Conservation (phyloP, 2,113 vertebrate species). For the Phoxinus phoxinus region DNA sequence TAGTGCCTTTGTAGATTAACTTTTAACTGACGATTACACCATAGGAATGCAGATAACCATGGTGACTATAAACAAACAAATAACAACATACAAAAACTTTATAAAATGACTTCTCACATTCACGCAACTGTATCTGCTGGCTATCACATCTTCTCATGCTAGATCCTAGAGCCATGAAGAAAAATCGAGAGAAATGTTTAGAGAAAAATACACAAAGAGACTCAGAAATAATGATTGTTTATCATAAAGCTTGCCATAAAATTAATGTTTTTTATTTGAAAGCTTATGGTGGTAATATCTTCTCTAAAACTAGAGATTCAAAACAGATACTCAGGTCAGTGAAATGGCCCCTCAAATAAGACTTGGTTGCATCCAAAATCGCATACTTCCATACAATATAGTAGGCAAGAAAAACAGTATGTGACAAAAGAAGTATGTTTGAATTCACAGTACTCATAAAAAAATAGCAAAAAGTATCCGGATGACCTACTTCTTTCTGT, state of each 20-base stretch:
- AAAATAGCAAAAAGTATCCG: no score
- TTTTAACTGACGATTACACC: not conserved
- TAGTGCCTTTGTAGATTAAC: not conserved
- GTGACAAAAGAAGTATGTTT: no score
- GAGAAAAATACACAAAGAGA: not conserved
- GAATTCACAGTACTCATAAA: no score
- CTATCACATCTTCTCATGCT: constrained; percentile 12
- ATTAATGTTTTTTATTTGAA: not conserved
- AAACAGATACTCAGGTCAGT: not conserved
- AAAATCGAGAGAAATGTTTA: not conserved
- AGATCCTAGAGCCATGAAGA: not conserved
- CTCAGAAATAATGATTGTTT: not conserved
- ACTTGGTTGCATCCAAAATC: not conserved
- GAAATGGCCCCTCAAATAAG: not conserved
- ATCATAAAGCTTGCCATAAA: not conserved
- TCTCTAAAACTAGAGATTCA: not conserved
- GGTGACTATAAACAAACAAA: constrained; percentile 22
- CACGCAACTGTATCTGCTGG: not conserved
- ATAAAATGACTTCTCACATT: constrained; percentile 23
- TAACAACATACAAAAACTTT: not conserved
- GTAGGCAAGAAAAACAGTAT: no score
- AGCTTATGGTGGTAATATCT: no score
- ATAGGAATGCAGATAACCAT: constrained; percentile 12
- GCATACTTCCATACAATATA: no score
- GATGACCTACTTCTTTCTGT: no score